Evolutionary conservation across 2,113 vertebrate species (phyloP).

Genomic region (Alexandromys fortis): DNA sequence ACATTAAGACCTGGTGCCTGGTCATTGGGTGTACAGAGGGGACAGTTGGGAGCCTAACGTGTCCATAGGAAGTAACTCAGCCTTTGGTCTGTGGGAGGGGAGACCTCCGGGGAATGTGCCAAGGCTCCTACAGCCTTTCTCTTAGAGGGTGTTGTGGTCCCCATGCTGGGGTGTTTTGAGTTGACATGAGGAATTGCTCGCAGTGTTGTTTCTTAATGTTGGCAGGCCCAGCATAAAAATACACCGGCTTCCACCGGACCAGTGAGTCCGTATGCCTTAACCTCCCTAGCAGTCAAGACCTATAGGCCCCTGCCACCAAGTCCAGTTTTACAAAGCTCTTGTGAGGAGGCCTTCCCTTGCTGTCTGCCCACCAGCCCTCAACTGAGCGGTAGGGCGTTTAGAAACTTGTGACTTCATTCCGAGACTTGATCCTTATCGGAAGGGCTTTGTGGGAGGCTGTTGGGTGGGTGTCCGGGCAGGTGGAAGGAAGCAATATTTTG

Average conservation of each 20-base stretch:
- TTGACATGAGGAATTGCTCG: slow-evolving; percentile 74
- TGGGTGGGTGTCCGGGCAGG: not conserved
- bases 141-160: slow-evolving; percentile 69
- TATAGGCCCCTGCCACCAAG: not conserved
- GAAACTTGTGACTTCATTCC: slow-evolving; percentile 11
- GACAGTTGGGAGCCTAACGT: not conserved
- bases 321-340: not conserved
- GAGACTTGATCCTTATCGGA: not conserved
- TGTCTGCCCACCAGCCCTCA: not conserved
- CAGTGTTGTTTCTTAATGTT: slow-evolving; percentile 51
- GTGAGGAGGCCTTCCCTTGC: not conserved
- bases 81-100: slow-evolving; percentile 20
- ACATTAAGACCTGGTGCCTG: not conserved
- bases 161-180: slow-evolving; percentile 77
- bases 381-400: not conserved
- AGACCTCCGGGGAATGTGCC: slow-evolving; percentile 82
- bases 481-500: not conserved
- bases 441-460: not conserved
- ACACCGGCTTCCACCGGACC: not conserved
- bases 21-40: not conserved
- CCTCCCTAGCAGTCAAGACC: not conserved
- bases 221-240: slow-evolving; percentile 64
- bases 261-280: not conserved
- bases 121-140: slow-evolving; percentile 76
- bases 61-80: not conserved